Evolutionary conservation across 2,888 invertebrate genomes (phyloP), one percentile per base, ranked within the genome.

Genomic region (Lycocerus yunnanus): DNA sequence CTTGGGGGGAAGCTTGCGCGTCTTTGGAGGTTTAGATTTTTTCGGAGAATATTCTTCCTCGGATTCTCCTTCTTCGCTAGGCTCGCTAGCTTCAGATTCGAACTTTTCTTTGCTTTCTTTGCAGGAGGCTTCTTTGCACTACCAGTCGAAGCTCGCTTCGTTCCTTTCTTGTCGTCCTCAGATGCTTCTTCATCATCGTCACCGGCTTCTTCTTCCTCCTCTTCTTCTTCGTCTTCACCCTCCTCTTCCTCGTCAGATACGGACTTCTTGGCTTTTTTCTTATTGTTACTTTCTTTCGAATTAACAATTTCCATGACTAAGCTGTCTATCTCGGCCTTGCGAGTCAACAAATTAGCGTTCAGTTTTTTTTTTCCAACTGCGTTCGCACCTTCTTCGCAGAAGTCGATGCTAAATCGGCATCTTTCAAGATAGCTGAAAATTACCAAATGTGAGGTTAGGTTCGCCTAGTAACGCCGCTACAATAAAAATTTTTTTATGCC

Each of bases 311-410:
- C 94, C 94, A 96, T 94, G 8, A 97, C 95, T 76, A 97, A 88
- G 80, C 93, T 91, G 85, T 97, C 96, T n/a, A 97, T 94, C 86
- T 95, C 92, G 84, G 94, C 93, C 87, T 95, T 96, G 82, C 95
- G 94, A 66, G 87, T 91, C 8, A 92, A 88, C 65, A 98, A 89
- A 81, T 96, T 95, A 68, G 92, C 89, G 58, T 92, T 93, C 9
- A 97, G 89, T 82, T 93, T 93, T 80, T n/a, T n/a, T 93, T 92
- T 86, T 97, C 96, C 79, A 98, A 88, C 83, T 94, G 93, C 85
- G 93, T 93, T 65, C 97, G 92, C 14, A 98, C 96, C 86, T 95
- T 95, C 85, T 97, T 97, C 8, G 96, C 93, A 3, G 97, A 95
- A 79, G 95, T 93, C 70, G 92, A 91, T 9, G 93, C 91, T 16